Conservation (phyloP, 92 coral and sea anemone species). For the Bergia sp. region DNA sequence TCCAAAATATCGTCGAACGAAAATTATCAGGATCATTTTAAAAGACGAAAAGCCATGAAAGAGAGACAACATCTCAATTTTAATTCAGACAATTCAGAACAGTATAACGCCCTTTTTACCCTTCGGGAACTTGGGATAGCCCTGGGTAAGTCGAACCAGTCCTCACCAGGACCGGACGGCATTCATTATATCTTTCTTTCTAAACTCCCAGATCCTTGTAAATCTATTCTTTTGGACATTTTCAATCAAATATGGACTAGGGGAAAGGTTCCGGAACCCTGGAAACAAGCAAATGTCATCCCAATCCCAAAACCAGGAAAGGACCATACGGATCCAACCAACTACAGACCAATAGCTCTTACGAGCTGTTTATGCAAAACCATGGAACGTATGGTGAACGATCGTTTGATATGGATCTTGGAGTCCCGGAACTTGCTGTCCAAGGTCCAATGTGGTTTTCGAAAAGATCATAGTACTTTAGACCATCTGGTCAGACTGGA, state of each 20-base stretch:
- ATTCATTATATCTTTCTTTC: constrained; percentile 13
- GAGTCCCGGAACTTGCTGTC: constrained; percentile 8
- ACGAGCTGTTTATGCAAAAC: constrained; percentile 24
- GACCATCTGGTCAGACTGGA: too few relatives aligned
- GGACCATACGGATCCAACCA: too few relatives aligned
- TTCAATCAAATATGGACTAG: constrained; percentile 14
- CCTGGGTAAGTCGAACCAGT: constrained; percentile 18
- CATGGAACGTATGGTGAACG: constrained; percentile 30
- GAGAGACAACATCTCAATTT: constrained; percentile 11
- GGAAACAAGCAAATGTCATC: too few relatives aligned
- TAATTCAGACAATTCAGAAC: constrained; percentile 19
- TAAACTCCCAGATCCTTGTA: constrained; percentile 27
- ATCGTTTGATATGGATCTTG: constrained; percentile 16
- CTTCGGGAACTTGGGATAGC: constrained; percentile 32
- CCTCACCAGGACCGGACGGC: constrained; percentile 32
- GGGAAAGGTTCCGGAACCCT: constrained; percentile 10
- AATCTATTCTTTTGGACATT: neutral
- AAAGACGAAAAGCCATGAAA: neutral
- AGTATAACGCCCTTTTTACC: constrained; percentile 23
- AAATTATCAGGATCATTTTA: neutral
- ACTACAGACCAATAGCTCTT: constrained; percentile 36
- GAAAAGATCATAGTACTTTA: constrained; percentile 27
- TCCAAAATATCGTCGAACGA: neutral
- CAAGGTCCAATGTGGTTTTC: constrained; percentile 30
- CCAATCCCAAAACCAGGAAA: too few relatives aligned